phyloP scores from a whole-genome alignment of 1,140 invertebrate species.

The Pseudomyrmex cubaensis region DNA sequence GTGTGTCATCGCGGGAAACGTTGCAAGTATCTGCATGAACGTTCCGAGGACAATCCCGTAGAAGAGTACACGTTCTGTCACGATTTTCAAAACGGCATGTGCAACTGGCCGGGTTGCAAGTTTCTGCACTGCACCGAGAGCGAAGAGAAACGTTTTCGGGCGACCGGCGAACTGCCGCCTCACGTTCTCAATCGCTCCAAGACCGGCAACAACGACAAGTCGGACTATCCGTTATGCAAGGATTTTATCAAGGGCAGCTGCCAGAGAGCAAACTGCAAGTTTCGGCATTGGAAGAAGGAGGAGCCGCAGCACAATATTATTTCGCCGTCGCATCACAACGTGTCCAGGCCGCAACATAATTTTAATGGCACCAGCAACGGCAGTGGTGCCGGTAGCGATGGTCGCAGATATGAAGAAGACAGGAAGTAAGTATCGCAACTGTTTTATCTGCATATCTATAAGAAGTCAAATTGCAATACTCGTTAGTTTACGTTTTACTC shows the following conservation, averaged over 20 bases:
- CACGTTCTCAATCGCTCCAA: constrained; percentile 85
- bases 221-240: constrained; percentile 89
- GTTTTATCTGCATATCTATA: too few species aligned
- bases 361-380: constrained; percentile 80
- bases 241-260: constrained; percentile 92
- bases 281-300: constrained; percentile 80
- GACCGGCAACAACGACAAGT: constrained; percentile 81
- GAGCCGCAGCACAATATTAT: constrained; percentile 80
- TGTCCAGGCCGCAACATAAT: constrained; percentile 84
- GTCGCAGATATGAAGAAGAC: constrained; percentile 81
- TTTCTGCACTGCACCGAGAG: constrained; percentile 92
- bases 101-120: constrained; percentile 87
- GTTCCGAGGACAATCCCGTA: constrained; percentile 83
- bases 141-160: constrained; percentile 91
- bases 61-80: constrained; percentile 90
- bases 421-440: constrained; percentile 75
- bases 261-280: constrained; percentile 85
- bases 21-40: constrained; percentile 91
- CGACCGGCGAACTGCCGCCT: constrained; percentile 89
- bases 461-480: too few species aligned
- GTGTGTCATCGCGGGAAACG: constrained; percentile 91
- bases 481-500: too few species aligned
- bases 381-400: constrained; percentile 73
- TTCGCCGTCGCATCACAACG: constrained; percentile 83
- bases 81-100: constrained; percentile 92